Base-by-base conservation (phyloP, 2,888 invertebrate genomes). In the Entomobrya proxima region DNA sequence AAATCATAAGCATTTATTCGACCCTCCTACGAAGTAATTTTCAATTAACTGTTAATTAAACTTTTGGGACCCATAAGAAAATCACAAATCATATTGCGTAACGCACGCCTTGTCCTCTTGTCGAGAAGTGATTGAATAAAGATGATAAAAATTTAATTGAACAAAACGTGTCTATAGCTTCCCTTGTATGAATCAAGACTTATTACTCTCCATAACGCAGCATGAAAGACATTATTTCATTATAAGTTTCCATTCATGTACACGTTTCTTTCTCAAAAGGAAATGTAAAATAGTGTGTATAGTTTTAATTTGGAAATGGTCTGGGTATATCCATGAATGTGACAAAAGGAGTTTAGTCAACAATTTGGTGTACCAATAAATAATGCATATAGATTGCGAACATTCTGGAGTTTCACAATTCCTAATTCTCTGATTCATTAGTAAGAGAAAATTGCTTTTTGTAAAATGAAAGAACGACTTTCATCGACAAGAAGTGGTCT, bases 31-130 rank as follows among this genome's bases (percentile, higher is more conserved):
- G 24, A 44, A 37, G 32, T 47, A 9, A 74, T 74, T n/a, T 81
- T 81, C 74, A 74, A 81, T 81, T 81, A 74, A 81, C 74, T 74
- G 74, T 74, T 81, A 81, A 81, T 81, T 81, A 74, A 81, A 81
- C 47, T 81, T 81, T 81, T 81, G 40, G 55, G 74, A 40, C 15
- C n/a, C n/a, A n/a, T n/a, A n/a, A n/a, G n/a, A n/a, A n/a, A n/a
- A n/a, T n/a, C n/a, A n/a, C n/a, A n/a, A n/a, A n/a, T n/a, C n/a
- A n/a, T n/a, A n/a, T n/a, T n/a, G n/a, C n/a, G n/a, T n/a, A n/a
- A n/a, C n/a, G n/a, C n/a, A n/a, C n/a, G n/a, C n/a, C n/a, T n/a
- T n/a, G n/a, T n/a, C n/a, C n/a, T n/a, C 9, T 15, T 44, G n/a
- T n/a, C n/a, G n/a, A n/a, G n/a, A n/a, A n/a, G n/a, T n/a, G n/a